A percentile compares a stretch with the other conserved stretches of the same genome.
These are phyloP conservation scores for Oscheius onirici DNA, from an alignment of 2,888 invertebrate genomes.

Conservation along the genomic window DNA sequence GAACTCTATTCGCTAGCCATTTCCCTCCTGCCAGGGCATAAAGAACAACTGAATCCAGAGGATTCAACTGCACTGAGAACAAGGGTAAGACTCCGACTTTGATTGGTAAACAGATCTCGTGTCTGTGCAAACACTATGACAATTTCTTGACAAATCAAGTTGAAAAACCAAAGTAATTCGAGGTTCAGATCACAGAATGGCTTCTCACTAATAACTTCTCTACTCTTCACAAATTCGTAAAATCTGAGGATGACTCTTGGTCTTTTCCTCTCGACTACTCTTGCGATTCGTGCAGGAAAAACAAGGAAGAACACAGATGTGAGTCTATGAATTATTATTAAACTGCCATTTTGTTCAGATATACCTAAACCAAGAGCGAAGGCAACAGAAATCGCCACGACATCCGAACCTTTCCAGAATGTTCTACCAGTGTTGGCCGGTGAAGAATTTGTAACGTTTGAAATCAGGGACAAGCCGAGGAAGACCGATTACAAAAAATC, in stretches of 20 bases:
- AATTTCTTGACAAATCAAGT: background rate
- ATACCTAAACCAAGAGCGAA: background rate
- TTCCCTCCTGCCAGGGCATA: background rate
- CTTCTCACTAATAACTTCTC: conserved; percentile 12
- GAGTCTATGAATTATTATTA: background rate
- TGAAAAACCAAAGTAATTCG: background rate
- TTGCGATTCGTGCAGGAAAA: conserved; percentile 23
- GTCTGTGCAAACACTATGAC: too few species aligned
- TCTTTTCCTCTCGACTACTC: conserved; percentile 11
- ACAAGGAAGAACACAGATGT: conserved; percentile 25
- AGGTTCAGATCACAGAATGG: conserved; percentile 21
- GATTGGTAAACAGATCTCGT: conserved; percentile 14
- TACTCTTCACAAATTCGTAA: conserved; percentile 23
- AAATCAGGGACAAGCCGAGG: background rate
- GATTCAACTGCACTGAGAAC: conserved; percentile 2
- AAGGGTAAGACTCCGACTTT: background rate
- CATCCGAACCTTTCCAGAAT: background rate
- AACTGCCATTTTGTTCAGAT: background rate
- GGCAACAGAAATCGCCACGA: background rate
- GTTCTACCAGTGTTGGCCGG: conserved; percentile 16
- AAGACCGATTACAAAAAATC: background rate
- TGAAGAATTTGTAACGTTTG: conserved; percentile 22
- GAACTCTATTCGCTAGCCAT: conserved; percentile 21
- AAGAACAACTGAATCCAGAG: conserved; percentile 21
- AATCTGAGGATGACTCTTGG: conserved; percentile 3